Evolutionary conservation across 2,113 vertebrate species (phyloP).

Genomic region (Hydropotes inermis): DNA sequence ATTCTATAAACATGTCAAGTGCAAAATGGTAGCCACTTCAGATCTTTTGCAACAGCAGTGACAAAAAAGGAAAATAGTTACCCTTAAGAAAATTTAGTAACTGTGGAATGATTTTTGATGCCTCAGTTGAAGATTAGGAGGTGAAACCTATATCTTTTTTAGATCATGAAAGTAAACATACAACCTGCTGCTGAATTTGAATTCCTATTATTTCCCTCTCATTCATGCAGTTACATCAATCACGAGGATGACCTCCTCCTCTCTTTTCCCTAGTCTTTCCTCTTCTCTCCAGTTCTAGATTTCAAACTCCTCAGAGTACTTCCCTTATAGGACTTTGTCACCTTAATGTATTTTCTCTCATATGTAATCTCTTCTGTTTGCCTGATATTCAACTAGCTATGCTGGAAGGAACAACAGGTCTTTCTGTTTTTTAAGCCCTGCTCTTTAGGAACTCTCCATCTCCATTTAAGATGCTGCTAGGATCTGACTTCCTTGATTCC

Average conservation of each 20-base stretch:
- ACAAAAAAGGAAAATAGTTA: neutral
- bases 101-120: neutral
- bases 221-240: neutral
- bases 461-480: neutral
- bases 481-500: neutral
- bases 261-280: neutral
- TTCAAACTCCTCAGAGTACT: neutral
- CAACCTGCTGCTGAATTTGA: neutral
- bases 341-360: neutral
- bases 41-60: neutral
- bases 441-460: neutral
- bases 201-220: neutral
- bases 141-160: neutral
- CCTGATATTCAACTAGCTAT: neutral
- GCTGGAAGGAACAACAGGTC: neutral
- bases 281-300: neutral
- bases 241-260: neutral
- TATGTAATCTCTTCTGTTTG: neutral
- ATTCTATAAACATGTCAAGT: neutral
- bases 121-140: neutral
- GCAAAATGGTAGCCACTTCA: neutral
- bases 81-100: neutral
- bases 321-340: neutral
- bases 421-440: neutral
- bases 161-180: neutral